phyloP scores from a whole-genome alignment of 2,888 invertebrate genomes.

The Coelopa pilipes region DNA sequence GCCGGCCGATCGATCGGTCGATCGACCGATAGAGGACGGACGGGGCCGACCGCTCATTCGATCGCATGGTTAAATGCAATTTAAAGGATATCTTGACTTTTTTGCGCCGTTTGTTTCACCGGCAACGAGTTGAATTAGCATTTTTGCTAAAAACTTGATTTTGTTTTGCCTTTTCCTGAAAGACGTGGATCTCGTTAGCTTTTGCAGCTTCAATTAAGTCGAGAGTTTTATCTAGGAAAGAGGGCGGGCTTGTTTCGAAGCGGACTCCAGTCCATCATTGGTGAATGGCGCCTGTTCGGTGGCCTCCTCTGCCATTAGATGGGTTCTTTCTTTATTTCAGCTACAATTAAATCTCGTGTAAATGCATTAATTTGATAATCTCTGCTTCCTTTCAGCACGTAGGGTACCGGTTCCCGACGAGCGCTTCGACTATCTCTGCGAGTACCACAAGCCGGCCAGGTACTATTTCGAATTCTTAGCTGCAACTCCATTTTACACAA shows the following conservation, averaged over 20 bases:
- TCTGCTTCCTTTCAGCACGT: conserved; percentile 71
- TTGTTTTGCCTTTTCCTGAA: conserved; percentile 19
- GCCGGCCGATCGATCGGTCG: conserved; percentile 10
- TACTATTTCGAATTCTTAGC: conserved; percentile 63
- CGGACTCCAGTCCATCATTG: background rate
- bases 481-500: background rate
- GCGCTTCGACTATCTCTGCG: conserved; percentile 91
- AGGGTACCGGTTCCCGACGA: conserved; percentile 97
- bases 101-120: conserved; percentile 9
- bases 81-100: conserved; percentile 30
- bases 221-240: background rate
- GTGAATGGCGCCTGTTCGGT: conserved; percentile 7
- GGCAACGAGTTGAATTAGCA: conserved; percentile 19
- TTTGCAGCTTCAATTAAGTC: background rate
- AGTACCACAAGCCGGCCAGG: conserved; percentile 95
- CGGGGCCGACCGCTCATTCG: conserved; percentile 11
- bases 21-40: background rate
- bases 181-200: conserved; percentile 31
- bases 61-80: conserved; percentile 34
- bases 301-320: background rate
- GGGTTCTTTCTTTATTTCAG: background rate
- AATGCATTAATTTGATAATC: conserved; percentile 32
- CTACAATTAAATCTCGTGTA: too few species aligned
- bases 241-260: background rate
- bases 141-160: background rate